Evolutionary conservation across 1,140 invertebrate genomes (phyloP).

Genomic region (Fopius arisanus): DNA sequence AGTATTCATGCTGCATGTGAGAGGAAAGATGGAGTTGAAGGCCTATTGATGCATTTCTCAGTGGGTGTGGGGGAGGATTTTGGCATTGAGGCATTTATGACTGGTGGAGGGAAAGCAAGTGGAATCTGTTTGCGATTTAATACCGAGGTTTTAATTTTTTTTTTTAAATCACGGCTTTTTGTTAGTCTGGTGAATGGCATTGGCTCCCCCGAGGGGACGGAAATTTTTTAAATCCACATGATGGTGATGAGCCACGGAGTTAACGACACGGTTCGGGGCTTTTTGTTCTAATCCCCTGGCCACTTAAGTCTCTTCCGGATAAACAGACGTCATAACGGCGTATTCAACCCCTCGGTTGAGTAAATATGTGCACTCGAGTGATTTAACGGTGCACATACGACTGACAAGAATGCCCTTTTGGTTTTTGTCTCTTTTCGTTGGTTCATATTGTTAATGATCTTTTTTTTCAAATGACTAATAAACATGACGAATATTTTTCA

Average conservation of each 20-base stretch:
- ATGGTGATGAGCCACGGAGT: not conserved
- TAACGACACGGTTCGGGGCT: not conserved
- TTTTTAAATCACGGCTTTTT: not conserved
- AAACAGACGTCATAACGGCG: not conserved
- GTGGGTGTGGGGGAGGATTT: not conserved
- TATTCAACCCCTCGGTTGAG: not conserved
- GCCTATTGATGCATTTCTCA: not conserved
- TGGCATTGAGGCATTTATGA: not conserved
- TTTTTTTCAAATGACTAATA: too few species aligned
- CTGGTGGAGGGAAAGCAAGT: not conserved
- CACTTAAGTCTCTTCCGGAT: slow-evolving; percentile 5
- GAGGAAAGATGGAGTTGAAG: not conserved
- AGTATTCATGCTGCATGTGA: not conserved
- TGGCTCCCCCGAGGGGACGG: not conserved
- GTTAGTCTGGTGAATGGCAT: too few species aligned
- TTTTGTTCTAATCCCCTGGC: not conserved
- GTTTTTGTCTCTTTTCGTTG: too few species aligned
- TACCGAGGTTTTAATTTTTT: not conserved
- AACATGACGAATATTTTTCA: too few species aligned
- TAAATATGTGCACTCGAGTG: not conserved
- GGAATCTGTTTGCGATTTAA: not conserved
- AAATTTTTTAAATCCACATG: not conserved
- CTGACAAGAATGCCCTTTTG: not conserved
- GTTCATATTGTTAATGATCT: not conserved
- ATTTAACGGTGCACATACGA: not conserved